A percentile compares a stretch with the other conserved stretches of the same genome.
phyloP scores from a whole-genome alignment of 1,140 invertebrate species.

The Theocolax elegans region DNA sequence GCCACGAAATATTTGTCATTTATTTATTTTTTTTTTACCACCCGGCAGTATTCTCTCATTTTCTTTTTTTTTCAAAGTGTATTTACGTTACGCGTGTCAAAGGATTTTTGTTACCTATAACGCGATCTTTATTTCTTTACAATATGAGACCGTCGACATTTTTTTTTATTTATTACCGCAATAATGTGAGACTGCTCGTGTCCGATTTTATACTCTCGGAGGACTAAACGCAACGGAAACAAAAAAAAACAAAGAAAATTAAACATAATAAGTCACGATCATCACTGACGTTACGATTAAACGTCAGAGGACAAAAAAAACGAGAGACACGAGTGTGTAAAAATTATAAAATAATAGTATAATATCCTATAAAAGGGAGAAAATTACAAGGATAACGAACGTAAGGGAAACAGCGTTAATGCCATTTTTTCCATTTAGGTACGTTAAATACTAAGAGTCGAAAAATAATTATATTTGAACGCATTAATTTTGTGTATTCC shows the following conservation, averaged over 20 bases:
- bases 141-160: conserved; percentile 37
- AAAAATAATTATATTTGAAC: conserved; percentile 10
- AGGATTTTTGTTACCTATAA: too few relatives aligned
- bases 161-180: conserved; percentile 15
- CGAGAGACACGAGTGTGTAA: conserved; percentile 23
- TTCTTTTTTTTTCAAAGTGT: not conserved
- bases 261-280: conserved; percentile 12
- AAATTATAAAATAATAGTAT: conserved; percentile 4
- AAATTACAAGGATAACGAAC: conserved; percentile 22
- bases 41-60: not conserved
- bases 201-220: conserved; percentile 39
- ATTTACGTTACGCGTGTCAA: too few relatives aligned
- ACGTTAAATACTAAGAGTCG: conserved; percentile 10
- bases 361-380: not conserved
- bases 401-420: conserved; percentile 1
- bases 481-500: not conserved
- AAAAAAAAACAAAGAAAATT: not conserved
- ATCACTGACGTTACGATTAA: not conserved
- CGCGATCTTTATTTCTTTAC: not conserved
- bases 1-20: conserved; percentile 13
- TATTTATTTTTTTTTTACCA: not conserved
- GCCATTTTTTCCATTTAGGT: conserved; percentile 15
- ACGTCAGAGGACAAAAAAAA: conserved; percentile 6
- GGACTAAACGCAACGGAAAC: conserved; percentile 36
- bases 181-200: conserved; percentile 37